Conservation (phyloP, 2,888 invertebrate genomes). For the Poecilobothrus nobilitatus region DNA sequence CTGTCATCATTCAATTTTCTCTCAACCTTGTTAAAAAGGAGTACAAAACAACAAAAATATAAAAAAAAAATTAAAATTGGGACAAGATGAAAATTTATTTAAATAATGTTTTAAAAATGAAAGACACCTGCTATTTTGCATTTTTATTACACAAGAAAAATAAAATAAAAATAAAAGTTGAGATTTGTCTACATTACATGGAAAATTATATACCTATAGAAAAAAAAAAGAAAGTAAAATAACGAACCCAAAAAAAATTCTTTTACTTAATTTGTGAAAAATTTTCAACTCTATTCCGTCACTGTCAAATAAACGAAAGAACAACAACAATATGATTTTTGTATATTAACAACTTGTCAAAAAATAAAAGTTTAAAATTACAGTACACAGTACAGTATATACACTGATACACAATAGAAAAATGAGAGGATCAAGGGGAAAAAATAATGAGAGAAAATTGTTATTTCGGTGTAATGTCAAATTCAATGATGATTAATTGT, state of each 20-base stretch:
- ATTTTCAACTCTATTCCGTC: neutral
- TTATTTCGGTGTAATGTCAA: neutral
- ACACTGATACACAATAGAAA: too few species aligned
- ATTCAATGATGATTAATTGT: neutral
- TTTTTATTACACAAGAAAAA: neutral
- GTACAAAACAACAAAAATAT: too few species aligned
- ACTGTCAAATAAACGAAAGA: neutral
- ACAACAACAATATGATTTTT: neutral
- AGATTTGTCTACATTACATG: neutral
- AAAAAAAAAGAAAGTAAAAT: too few species aligned
- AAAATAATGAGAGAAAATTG: neutral
- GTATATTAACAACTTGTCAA: constrained; percentile 3
- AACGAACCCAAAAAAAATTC: too few species aligned
- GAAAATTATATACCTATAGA: neutral
- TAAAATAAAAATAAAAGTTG: neutral
- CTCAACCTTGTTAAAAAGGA: neutral
- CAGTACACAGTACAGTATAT: too few species aligned
- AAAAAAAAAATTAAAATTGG: too few species aligned
- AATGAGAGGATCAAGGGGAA: neutral
- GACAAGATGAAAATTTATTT: neutral
- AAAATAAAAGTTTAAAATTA: neutral
- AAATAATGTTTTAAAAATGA: neutral
- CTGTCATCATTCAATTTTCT: neutral
- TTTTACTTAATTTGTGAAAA: neutral
- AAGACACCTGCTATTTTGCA: neutral